Evolutionary conservation across 2,113 vertebrate species (phyloP), one percentile per base, ranked within the genome.

Genomic region (Halcyon senegalensis): DNA sequence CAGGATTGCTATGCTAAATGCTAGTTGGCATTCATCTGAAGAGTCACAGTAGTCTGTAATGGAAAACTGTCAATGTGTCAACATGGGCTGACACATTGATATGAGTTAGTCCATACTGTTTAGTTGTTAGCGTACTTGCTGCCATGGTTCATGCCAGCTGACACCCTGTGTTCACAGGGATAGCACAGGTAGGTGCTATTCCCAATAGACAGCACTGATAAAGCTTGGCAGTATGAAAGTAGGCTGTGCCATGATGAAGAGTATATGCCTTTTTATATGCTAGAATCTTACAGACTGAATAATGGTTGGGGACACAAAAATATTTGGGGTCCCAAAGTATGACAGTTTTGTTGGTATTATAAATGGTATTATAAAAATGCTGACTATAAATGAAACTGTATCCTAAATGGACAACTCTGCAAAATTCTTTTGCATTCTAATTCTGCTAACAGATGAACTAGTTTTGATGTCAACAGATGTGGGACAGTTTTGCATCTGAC

Each of bases 161-260:
- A 25, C 1, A 8, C 17, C 68, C 60, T 28, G 11, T 3, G 46
- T 62, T 20, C 56, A 10, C 0, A 11, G 7, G 18, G 17, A 30
- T 33, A 48, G 20, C 23, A 30, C 37, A 23, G 41, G 62, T 48
- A 18, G 46, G 64, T 63, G 56, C 79, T 66, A 5, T 48, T 64
- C 23, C 33, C 13, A 3, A 2, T 2, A 51, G 60, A 16, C 72
- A 83, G 46, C 48, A 1, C 31, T 41, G 43, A 4, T 39, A 23
- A 5, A 39, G 35, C 35, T 39, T 1, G 6, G 28, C 58, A 30
- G 17, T 31, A 4, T 16, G 46, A 83, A 5, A 1, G 0, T 2
- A 18, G 19, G 31, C 44, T 51, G 64, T 39, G 44, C 10, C 2
- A 5, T n/a, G 66, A 66, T 66, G 50, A 21, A 48, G 59, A 13